Evolutionary conservation across 1,140 invertebrate genomes (phyloP).

Genomic region (Drosophila watanabei): DNA sequence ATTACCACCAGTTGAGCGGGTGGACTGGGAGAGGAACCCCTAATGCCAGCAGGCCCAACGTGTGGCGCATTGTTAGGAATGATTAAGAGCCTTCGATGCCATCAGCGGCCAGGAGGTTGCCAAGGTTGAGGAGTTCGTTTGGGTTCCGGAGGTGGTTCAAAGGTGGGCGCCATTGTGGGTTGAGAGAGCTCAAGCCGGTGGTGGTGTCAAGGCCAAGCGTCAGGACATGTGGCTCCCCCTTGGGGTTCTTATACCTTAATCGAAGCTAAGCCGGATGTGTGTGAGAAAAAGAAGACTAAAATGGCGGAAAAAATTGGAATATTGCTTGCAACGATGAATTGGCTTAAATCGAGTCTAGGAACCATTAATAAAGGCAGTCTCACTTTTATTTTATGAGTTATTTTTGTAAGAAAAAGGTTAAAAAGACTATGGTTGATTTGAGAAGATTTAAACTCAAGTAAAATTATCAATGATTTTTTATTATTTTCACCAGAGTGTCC

Average conservation of each 20-base stretch:
- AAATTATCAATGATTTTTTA: background rate
- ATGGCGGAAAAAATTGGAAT: slow-evolving; percentile 17
- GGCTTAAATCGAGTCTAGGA: slow-evolving; percentile 23
- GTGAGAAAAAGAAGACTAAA: slow-evolving; percentile 30
- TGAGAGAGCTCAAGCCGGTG: slow-evolving; percentile 11
- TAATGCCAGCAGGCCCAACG: slow-evolving; percentile 46
- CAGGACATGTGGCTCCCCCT: slow-evolving; percentile 42
- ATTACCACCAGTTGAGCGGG: slow-evolving; percentile 77
- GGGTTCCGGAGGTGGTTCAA: slow-evolving; percentile 6
- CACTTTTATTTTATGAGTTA: background rate
- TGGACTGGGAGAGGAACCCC: slow-evolving; percentile 3
- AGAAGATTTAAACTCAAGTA: too few relatives aligned
- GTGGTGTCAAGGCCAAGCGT: slow-evolving; percentile 68
- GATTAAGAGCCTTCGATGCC: slow-evolving; percentile 75
- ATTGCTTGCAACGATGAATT: slow-evolving; percentile 29
- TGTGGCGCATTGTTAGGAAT: slow-evolving; percentile 73
- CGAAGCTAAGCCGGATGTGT: slow-evolving; percentile 54
- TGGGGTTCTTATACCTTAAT: slow-evolving; percentile 50
- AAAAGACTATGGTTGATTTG: accelerated
- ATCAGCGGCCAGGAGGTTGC: slow-evolving; percentile 44
- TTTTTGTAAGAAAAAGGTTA: background rate
- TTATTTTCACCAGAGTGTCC: background rate
- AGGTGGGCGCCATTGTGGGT: slow-evolving; percentile 13
- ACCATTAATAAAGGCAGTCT: background rate
- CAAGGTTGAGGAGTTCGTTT: background rate